A percentile compares a stretch with the other conserved stretches of the same genome.
phyloP scores from a whole-genome alignment of 2,797 vertebrate genomes.

The Microctenopoma lineatum region DNA sequence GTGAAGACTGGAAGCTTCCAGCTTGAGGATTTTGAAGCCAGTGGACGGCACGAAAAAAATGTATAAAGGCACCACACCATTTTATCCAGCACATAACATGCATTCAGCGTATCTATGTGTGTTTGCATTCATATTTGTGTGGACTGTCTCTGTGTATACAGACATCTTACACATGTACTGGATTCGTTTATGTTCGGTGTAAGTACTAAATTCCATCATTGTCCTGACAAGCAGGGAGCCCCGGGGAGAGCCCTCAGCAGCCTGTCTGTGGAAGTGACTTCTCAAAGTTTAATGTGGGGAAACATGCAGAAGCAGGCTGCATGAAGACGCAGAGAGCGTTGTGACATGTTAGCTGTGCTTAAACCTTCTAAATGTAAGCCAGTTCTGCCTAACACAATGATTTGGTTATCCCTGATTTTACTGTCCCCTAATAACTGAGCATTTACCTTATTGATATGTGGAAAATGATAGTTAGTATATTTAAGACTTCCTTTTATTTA shows the following conservation, averaged over 20 bases:
- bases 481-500: too few relatives aligned
- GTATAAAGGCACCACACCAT: too few relatives aligned
- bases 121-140: constrained; percentile 1
- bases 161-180: constrained; percentile 10
- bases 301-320: constrained; percentile 55
- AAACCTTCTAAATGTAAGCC: background rate
- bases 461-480: too few relatives aligned
- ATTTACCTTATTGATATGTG: too few relatives aligned
- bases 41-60: too few relatives aligned
- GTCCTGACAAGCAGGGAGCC: constrained; percentile 40
- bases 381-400: too few relatives aligned
- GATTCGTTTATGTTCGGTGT: constrained; percentile 23
- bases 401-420: too few relatives aligned
- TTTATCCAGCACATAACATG: too few relatives aligned
- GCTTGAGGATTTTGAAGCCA: too few relatives aligned
- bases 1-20: too few relatives aligned
- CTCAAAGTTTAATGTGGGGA: constrained; percentile 75
- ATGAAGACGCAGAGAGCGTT: constrained; percentile 15
- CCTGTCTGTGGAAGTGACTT: constrained; percentile 40
- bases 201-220: constrained; percentile 33
- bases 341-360: background rate
- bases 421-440: too few relatives aligned
- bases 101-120: background rate
- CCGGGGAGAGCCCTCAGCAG: constrained; percentile 43
- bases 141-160: background rate